A percentile compares a stretch with the other conserved stretches of the same genome.
phyloP scores from a whole-genome alignment of 2,113 vertebrate species.

The Triplophysa dalaica region DNA sequence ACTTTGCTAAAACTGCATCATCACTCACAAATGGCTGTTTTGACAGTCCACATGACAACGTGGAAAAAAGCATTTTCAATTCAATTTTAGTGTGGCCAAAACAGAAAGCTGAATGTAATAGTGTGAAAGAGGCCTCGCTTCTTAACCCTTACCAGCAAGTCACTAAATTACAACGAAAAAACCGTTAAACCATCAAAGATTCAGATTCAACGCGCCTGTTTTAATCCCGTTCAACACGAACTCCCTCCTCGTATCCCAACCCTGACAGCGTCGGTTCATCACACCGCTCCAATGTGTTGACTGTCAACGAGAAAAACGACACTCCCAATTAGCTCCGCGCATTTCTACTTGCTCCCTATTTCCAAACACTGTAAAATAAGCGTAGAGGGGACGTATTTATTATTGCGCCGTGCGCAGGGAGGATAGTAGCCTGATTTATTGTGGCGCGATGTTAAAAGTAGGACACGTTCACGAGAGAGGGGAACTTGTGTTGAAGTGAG shows the following conservation, averaged over 20 bases:
- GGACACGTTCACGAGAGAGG: constrained; percentile 60
- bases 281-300: not conserved
- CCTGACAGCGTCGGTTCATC: constrained; percentile 40
- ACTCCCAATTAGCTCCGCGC: not conserved
- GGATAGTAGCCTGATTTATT: constrained; percentile 57
- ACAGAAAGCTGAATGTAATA: too few species aligned
- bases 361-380: constrained; percentile 39
- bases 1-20: too few species aligned
- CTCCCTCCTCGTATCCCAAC: constrained; percentile 1
- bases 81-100: too few species aligned
- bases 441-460: constrained; percentile 62
- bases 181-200: not conserved
- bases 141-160: not conserved
- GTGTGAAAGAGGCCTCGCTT: not conserved
- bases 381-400: constrained; percentile 48
- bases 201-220: not conserved
- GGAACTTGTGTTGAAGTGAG: constrained; percentile 58
- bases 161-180: not conserved
- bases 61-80: too few species aligned
- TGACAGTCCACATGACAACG: too few species aligned
- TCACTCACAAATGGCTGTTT: too few species aligned
- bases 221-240: not conserved
- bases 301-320: constrained; percentile 5
- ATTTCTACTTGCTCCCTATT: constrained; percentile 26
- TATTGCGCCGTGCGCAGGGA: constrained; percentile 46